Evolutionary conservation across 2,797 vertebrate species (phyloP), one percentile per base, ranked within the genome.

Genomic region (Botia kubotai): DNA sequence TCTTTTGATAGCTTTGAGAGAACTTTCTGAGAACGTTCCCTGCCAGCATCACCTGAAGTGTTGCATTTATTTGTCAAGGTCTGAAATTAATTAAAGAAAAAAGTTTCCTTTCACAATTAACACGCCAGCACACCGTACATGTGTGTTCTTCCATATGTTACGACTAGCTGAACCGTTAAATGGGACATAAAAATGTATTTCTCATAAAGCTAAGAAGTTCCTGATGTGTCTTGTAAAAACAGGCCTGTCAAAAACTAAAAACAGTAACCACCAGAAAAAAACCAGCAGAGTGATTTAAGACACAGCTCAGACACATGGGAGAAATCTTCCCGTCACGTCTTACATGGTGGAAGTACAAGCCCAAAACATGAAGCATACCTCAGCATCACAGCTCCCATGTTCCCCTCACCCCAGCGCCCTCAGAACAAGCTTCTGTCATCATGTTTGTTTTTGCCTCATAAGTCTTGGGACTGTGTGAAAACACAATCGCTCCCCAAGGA

Each of bases 321-420:
- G 81, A 90, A 84, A 89, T 87, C 84, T 90, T 91, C 84, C 86
- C 83, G 83, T 91, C 87, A 87, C 91, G 89, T 92, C 91, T 89
- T 92, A 93, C 90, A 94, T 90, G 90, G 92, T 91, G 87, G 90
- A 88, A 88, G 77, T 86, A 85, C 87, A 86, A 89, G 85, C 86
- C 87, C 48, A 19, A 70, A 63, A 39, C 46, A 72, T 66, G 57
- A 60, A 58, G 48, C n/a, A 7, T 52, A 69, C 29, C 39, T 3
- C 67, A 29, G 43, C 33, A 21, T 10, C 52, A 82, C 36, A 17
- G 46, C 43, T 52, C 58, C 10, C 33, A 81, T 77, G 39, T 69
- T 52, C 23, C 7, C 26, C 11, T 48, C 11, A 19, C 17, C 52
- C 36, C 26, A 62, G 11, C 26, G n/a, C 53, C 48, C 14, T 73